phyloP scores from a whole-genome alignment of 2,113 vertebrate species.

The Penelope pileata region DNA sequence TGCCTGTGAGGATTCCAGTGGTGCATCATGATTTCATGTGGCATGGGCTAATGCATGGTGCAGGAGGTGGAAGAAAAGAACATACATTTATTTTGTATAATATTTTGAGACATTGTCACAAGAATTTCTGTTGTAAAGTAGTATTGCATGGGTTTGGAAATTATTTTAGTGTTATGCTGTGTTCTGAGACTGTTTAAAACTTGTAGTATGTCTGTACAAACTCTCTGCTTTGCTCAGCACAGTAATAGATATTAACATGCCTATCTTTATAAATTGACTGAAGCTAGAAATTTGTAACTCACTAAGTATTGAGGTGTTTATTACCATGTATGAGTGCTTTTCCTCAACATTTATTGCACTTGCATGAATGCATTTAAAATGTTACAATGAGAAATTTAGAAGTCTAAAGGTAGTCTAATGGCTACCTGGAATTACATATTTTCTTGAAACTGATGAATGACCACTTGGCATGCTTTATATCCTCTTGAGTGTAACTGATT shows the following conservation, averaged over 20 bases:
- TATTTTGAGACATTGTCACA: not conserved
- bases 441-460: not conserved
- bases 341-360: not conserved
- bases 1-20: not conserved
- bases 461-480: not conserved
- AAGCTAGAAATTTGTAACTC: not conserved
- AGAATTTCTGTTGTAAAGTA: not conserved
- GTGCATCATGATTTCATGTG: too few species aligned
- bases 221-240: not conserved
- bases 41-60: not conserved
- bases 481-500: not conserved
- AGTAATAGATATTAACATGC: not conserved
- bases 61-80: not conserved
- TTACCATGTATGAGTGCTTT: not conserved
- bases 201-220: not conserved
- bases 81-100: not conserved
- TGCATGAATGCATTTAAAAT: not conserved
- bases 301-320: not conserved
- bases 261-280: not conserved
- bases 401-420: not conserved
- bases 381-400: not conserved
- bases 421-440: not conserved
- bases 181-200: not conserved
- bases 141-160: fast-evolving
- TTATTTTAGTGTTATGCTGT: not conserved